Evolutionary conservation across 2,888 invertebrate species (phyloP), one percentile per base, ranked within the genome.

Genomic region (Synergus laeviventris): DNA sequence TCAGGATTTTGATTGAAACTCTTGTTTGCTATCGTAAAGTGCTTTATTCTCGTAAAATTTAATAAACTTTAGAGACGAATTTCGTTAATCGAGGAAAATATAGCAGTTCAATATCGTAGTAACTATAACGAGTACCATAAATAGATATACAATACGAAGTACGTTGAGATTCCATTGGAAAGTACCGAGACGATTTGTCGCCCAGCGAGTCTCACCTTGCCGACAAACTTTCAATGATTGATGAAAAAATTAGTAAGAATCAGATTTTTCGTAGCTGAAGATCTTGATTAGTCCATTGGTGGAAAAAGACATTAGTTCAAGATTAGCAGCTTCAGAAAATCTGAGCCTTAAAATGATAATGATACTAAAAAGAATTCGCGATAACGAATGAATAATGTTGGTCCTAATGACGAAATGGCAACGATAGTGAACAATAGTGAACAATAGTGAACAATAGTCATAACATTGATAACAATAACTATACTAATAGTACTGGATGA

Each of bases 41-140:
- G 86, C 85, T 88, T 88, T 87, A 87, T 87, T 88, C 77, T 87
- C 85, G 83, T 87, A 85, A 87, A 88, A 86, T 87, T 86, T 83
- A 84, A 85, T 86, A 86, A 86, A 86, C 82, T 84, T 84, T 84
- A 87, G 84, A 86, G 85, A 84, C 83, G 81, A 81, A 82, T 84
- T 79, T 84, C 77, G 78, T 82, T 81, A 82, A 83, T 85, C 70
- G 79, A 85, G 82, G 83, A 84, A 84, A 84, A 85, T 85, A 86
- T 82, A 81, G 81, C 81, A 76, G 78, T 83, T 81, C 76, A 81
- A 81, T 84, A 82, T 81, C 75, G 77, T 81, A 82, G 76, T 81
- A 81, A 82, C 80, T 82, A 79, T 84, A 82, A 84, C 79, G 81
- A 81, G 81, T 82, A 81, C 76, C 74, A 79, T 83, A 84, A 82